Evolutionary conservation across 53 echinoderm and acorn worm species (phyloP).

Genomic region (Hippasteria phrygiana): DNA sequence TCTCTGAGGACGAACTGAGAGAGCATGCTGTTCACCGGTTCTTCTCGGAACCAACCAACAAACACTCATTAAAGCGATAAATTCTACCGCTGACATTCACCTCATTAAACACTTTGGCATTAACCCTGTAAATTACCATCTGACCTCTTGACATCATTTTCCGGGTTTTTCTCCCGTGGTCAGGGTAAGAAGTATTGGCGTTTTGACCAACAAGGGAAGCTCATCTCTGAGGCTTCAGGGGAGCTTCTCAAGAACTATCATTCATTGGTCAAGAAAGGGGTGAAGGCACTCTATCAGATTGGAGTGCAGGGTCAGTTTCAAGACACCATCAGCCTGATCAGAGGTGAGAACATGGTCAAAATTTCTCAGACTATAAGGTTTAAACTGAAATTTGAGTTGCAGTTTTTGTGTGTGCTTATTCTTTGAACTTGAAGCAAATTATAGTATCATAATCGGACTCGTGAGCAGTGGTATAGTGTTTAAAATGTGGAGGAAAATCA

Average conservation of each 20-base stretch:
- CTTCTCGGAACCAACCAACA: neutral
- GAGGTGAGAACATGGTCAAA: neutral
- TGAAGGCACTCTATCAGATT: constrained; percentile 45
- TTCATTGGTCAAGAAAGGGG: constrained; percentile 33
- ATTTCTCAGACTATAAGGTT: neutral
- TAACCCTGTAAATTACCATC: neutral
- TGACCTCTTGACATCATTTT: no score
- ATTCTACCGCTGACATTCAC: no score
- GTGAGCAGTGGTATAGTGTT: no score
- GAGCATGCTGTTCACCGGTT: no score
- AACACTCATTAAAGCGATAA: no score
- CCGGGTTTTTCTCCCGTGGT: neutral
- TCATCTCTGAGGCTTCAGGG: constrained; percentile 19
- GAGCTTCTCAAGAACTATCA: constrained; percentile 47
- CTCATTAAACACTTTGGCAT: neutral
- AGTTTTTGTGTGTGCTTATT: no score
- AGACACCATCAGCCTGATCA: constrained; percentile 43
- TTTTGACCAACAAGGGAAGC: constrained; percentile 37
- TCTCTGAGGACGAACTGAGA: no score
- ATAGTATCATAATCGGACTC: no score
- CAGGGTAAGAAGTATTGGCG: constrained; percentile 63
- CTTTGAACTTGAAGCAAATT: no score
- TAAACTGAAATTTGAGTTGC: no score
- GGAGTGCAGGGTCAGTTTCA: neutral
- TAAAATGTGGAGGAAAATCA: no score